Evolutionary conservation across 2,888 invertebrate genomes (phyloP).

Genomic region (Lochmaea crataegi): DNA sequence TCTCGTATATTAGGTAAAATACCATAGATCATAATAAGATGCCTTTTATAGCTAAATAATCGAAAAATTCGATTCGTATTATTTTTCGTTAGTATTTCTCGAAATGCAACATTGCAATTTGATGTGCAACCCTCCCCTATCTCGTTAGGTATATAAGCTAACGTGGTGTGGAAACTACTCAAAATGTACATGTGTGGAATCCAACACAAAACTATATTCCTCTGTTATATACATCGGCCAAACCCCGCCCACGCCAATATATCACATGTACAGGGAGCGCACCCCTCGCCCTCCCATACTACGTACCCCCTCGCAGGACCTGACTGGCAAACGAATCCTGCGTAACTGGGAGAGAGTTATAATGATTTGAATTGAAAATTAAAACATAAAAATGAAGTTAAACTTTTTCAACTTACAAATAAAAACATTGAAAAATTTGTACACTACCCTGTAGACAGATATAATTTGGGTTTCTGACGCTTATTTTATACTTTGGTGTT

Average conservation of each 20-base stretch:
- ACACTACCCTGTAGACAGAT: no score
- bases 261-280: constrained; percentile 56
- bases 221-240: constrained; percentile 58
- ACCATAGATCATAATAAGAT: no score
- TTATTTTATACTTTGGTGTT: no score
- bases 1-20: no score
- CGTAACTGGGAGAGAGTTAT: background rate
- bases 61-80: background rate
- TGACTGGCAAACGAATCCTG: background rate
- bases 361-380: no score
- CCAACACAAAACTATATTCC: constrained; percentile 58
- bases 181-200: constrained; percentile 48
- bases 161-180: constrained; percentile 47
- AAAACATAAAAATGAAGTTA: background rate
- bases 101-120: constrained; percentile 38
- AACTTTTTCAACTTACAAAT: no score
- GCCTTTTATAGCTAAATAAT: no score
- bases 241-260: constrained; percentile 56
- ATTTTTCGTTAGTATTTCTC: constrained; percentile 22
- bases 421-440: no score
- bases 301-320: constrained; percentile 42
- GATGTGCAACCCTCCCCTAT: no score
- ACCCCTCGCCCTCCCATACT: constrained; percentile 52
- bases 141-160: constrained; percentile 43
- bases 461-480: no score